Percentiles rank a stretch among this genome's conserved stretches.
phyloP scores from a whole-genome alignment of 1,140 invertebrate genomes.

The Sitophilus oryzae region DNA sequence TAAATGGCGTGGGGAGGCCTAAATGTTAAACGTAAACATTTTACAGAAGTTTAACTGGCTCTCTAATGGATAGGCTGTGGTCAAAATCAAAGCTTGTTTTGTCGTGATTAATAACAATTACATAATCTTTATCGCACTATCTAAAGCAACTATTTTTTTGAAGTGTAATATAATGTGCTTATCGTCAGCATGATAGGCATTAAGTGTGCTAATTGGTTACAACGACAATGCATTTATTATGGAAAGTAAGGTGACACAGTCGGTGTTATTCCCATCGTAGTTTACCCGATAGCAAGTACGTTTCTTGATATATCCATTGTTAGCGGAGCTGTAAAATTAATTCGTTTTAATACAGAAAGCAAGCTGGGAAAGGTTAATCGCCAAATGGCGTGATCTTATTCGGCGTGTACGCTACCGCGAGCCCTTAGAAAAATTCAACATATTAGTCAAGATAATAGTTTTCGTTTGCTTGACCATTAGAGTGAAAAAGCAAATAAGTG shows the following conservation, averaged over 20 bases:
- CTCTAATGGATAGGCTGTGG: no score
- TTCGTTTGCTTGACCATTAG: conserved; percentile 10
- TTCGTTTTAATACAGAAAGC: conserved; percentile 7
- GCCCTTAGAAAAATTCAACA: conserved; percentile 9
- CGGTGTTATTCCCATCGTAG: background rate
- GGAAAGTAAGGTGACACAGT: background rate
- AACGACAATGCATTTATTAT: no score
- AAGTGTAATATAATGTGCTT: no score
- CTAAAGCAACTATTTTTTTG: no score
- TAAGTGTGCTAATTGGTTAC: no score
- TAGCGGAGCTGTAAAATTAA: conserved; percentile 12
- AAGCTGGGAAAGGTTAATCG: conserved; percentile 11
- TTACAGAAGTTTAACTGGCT: no score
- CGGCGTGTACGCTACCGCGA: background rate
- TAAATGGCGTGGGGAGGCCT: no score
- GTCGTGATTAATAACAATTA: no score
- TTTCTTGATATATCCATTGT: conserved; percentile 6
- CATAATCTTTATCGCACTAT: no score
- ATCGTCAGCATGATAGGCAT: no score
- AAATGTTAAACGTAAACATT: no score
- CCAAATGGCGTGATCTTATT: conserved; percentile 6
- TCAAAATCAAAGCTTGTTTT: no score
- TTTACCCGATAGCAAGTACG: background rate
- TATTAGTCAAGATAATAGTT: conserved; percentile 16
- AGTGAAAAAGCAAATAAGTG: conserved; percentile 16